These are phyloP conservation scores for Acrocera orbiculus DNA, from an alignment of 2,888 invertebrate species.

Conservation along the genomic window DNA sequence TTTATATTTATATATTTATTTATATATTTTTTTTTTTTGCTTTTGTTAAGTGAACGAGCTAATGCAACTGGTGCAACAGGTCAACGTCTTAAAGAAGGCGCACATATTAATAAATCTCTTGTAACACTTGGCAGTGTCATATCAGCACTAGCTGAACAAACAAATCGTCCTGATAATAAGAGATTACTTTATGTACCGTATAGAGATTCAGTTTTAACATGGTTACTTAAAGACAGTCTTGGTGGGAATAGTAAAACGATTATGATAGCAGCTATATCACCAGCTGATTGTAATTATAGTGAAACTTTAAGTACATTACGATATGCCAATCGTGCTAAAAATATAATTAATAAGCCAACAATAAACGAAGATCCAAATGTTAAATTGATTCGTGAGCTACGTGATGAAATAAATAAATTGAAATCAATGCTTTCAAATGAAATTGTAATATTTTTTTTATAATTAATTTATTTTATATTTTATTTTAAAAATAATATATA, in stretches of 20 bases:
- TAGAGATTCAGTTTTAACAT: conserved; percentile 73
- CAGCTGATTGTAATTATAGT: conserved; percentile 72
- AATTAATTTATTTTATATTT: background rate
- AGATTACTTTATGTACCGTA: conserved; percentile 63
- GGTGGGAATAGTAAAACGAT: conserved; percentile 84
- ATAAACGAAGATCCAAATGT: conserved; percentile 83
- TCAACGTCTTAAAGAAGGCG: conserved; percentile 74
- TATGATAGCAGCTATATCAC: conserved; percentile 72
- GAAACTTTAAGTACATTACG: conserved; percentile 72
- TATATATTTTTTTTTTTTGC: background rate
- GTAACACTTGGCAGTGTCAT: conserved; percentile 78
- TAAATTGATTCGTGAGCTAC: conserved; percentile 64
- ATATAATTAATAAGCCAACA: conserved; percentile 79
- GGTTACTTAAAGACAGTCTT: conserved; percentile 73
- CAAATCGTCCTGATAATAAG: conserved; percentile 33
- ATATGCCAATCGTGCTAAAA: conserved; percentile 79
- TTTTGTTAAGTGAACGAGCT: conserved; percentile 52
- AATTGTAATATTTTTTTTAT: conserved; percentile 29
- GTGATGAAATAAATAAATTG: conserved; percentile 70
- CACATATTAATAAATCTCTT: conserved; percentile 78
- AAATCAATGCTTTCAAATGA: conserved; percentile 55
- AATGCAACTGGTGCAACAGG: conserved; percentile 84
- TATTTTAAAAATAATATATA: conserved; percentile 1
- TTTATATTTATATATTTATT: background rate
- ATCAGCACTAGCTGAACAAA: conserved; percentile 59